Conservation (phyloP, 2,113 vertebrate species). For the Anoplopoma fimbria region DNA sequence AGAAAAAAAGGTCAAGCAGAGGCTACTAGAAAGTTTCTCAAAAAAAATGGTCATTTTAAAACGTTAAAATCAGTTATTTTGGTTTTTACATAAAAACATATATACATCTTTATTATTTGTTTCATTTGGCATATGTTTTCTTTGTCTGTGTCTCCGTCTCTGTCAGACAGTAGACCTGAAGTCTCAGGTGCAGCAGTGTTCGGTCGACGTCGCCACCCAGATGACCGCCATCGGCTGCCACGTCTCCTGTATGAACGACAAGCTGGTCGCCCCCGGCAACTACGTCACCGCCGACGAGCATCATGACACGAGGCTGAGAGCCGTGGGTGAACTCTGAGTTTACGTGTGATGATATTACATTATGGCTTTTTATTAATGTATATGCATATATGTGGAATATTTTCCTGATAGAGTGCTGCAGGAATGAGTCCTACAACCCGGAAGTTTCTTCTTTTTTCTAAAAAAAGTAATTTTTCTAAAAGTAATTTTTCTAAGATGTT, state of each 20-base stretch:
- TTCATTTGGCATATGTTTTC: too few species aligned
- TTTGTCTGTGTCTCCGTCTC: background rate
- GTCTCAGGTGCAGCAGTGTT: slow-evolving; percentile 85
- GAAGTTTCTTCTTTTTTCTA: too few species aligned
- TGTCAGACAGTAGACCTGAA: slow-evolving; percentile 85
- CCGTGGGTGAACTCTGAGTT: slow-evolving; percentile 84
- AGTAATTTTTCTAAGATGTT: too few species aligned
- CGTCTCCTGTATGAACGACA: slow-evolving; percentile 88
- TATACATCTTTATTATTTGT: too few species aligned
- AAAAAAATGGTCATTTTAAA: too few species aligned
- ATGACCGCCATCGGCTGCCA: slow-evolving; percentile 91
- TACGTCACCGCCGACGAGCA: slow-evolving; percentile 89
- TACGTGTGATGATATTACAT: background rate
- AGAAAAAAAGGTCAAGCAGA: too few species aligned
- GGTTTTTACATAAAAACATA: too few species aligned
- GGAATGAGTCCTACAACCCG: too few species aligned
- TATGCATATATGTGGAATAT: background rate
- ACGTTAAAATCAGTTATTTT: too few species aligned
- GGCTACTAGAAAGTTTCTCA: too few species aligned
- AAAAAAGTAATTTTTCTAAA: too few species aligned
- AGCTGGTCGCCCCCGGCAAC: slow-evolving; percentile 84
- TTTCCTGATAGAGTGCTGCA: background rate
- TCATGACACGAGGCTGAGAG: slow-evolving; percentile 83
- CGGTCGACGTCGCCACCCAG: slow-evolving; percentile 88
- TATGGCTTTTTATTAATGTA: background rate